These are phyloP conservation scores for Drosophila fungiperda DNA, from an alignment of 2,888 invertebrate species.

Conservation along the genomic window DNA sequence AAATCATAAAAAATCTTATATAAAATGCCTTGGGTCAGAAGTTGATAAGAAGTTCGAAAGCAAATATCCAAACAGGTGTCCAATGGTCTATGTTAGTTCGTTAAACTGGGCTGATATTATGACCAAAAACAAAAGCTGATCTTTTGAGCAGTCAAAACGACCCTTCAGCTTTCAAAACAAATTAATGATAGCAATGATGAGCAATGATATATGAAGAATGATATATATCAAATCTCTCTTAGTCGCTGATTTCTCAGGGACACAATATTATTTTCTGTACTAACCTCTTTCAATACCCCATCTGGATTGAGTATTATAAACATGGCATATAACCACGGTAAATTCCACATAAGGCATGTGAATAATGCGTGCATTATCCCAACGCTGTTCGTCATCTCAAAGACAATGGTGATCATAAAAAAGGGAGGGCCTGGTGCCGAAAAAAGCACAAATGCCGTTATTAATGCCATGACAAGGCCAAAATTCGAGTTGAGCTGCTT, in stretches of 20 bases:
- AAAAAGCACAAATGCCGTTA: constrained; percentile 56
- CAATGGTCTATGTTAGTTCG: not conserved
- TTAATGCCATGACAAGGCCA: constrained; percentile 58
- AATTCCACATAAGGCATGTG: constrained; percentile 46
- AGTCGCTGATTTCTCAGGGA: not conserved
- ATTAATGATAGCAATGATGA: not conserved
- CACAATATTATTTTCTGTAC: constrained; percentile 7
- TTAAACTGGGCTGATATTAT: not conserved
- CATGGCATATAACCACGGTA: constrained; percentile 47
- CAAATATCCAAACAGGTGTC: not conserved
- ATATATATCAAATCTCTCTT: not conserved
- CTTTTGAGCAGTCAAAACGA: not conserved
- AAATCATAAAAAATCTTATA: no score
- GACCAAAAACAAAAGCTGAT: not conserved
- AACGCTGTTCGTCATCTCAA: constrained; percentile 21
- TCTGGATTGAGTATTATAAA: constrained; percentile 46
- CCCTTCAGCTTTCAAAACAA: no score
- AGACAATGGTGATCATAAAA: constrained; percentile 58
- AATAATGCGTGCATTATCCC: not conserved
- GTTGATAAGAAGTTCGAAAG: not conserved
- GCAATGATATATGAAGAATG: not conserved
- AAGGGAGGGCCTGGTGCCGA: constrained; percentile 63
- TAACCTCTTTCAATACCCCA: constrained; percentile 59
- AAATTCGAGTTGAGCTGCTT: constrained; percentile 58
- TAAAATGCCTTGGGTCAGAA: no score